Base-by-base conservation (phyloP, 2,113 vertebrate species). In the Petaurus breviceps region DNA sequence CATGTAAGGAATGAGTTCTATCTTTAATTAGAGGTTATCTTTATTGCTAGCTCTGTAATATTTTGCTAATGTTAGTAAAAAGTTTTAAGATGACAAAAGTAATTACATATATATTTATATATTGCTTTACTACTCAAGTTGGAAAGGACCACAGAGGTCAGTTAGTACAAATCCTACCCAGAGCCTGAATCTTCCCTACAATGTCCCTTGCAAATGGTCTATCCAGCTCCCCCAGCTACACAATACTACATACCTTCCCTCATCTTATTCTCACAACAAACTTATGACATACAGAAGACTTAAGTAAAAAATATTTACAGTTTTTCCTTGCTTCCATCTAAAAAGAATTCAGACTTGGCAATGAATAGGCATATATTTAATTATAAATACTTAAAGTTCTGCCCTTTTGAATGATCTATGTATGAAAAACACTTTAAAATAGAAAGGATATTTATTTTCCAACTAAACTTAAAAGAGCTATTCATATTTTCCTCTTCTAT, bases 311-410 rank as follows among this genome's bases (percentile, higher is more conserved):
- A 37, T 95, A 96, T 93, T 95, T 96, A 91, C 89, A 96, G 94
- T 50, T 92, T 90, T 96, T 95, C 95, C 91, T 97, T 96, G 96
- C 77, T 95, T 97, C 77, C 92, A 92, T 96, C 95, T 61, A 43
- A 95, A 97, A 95, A 92, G 92, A 95, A 94, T 96, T 93, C 93
- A 96, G 93, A 25, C 37, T 96, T 19, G 43, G 51, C 46, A 53
- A 93, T 91, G 94, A 95, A 57, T 37, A 54, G 53, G 94, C 96
- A 97, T 94, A 84, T 96, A 84, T 50, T 93, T 96, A 97, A 97
- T 92, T 95, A 96, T 90, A 47, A 94, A 49, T 51, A 49, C 93
- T 89, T 52, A 92, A 95, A 94, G 6, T 90, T 96, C 89, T 94
- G 96, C 92, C 95, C 90, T 89, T 37, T n/a, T 90, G 93, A 95